Evolutionary conservation across 2,888 invertebrate genomes (phyloP).

Genomic region (Aelia acuminata): DNA sequence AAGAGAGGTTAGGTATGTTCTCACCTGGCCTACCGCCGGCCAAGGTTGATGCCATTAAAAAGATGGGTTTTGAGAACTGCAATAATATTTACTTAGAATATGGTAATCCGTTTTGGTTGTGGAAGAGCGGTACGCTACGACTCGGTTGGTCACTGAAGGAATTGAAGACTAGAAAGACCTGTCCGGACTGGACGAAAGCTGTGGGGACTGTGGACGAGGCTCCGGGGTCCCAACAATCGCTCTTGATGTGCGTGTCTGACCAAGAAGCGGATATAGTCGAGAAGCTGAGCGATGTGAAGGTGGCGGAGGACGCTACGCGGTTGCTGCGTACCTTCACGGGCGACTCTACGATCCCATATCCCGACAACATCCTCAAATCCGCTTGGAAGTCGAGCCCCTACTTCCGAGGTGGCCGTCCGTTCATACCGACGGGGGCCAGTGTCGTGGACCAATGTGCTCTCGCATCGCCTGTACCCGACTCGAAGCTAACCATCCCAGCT

Average conservation of each 20-base stretch:
- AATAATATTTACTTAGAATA: constrained; percentile 86
- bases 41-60: constrained; percentile 78
- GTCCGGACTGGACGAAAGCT: constrained; percentile 76
- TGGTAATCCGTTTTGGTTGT: constrained; percentile 80
- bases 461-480: constrained; percentile 74
- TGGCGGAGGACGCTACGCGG: constrained; percentile 64
- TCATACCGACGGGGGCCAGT: constrained; percentile 64
- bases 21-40: constrained; percentile 79
- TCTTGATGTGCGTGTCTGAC: constrained; percentile 76
- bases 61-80: constrained; percentile 80
- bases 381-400: constrained; percentile 68
- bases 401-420: constrained; percentile 68
- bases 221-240: constrained; percentile 80
- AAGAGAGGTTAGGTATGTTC: constrained; percentile 81
- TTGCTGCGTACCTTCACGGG: constrained; percentile 63
- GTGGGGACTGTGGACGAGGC: constrained; percentile 78
- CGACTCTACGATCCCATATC: constrained; percentile 64
- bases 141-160: constrained; percentile 81
- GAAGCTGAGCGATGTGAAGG: constrained; percentile 60
- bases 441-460: constrained; percentile 81
- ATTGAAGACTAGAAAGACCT: constrained; percentile 73
- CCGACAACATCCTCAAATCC: constrained; percentile 67
- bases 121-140: constrained; percentile 78
- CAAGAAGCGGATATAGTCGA: constrained; percentile 63
- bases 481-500: constrained; percentile 45